Percentiles rank a stretch among this genome's conserved stretches.
Evolutionary conservation across 2,888 invertebrate species (phyloP).

Genomic region (Timema podura): DNA sequence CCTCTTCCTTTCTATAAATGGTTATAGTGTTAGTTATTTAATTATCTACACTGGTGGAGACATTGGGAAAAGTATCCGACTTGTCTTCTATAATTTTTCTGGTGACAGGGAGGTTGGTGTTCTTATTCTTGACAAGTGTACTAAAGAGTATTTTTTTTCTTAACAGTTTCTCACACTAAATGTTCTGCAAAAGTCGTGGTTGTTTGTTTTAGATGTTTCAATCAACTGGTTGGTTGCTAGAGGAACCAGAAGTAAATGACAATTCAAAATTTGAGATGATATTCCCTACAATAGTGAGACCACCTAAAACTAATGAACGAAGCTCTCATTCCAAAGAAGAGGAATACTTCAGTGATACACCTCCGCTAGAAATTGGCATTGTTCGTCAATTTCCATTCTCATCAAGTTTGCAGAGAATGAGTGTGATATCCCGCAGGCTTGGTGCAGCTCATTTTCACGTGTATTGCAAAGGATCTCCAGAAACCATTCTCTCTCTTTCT

Average conservation of each 20-base stretch:
- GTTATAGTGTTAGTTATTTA: no score
- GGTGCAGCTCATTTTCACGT: slow-evolving; percentile 70
- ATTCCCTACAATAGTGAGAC: slow-evolving; percentile 80
- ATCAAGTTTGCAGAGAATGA: slow-evolving; percentile 83
- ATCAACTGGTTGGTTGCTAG: slow-evolving; percentile 85
- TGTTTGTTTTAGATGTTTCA: slow-evolving; percentile 90
- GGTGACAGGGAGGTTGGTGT: no score
- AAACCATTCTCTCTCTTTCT: slow-evolving; percentile 80
- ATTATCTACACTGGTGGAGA: no score
- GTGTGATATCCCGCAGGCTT: slow-evolving; percentile 76
- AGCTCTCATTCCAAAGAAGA: neutral
- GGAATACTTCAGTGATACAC: slow-evolving; percentile 39
- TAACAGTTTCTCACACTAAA: no score
- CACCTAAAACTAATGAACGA: slow-evolving; percentile 41
- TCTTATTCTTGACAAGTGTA: no score
- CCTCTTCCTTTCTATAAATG: no score
- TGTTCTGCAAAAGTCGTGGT: no score
- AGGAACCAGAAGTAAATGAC: slow-evolving; percentile 82
- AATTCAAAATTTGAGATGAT: slow-evolving; percentile 80
- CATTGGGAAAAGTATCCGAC: no score
- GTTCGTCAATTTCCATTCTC: slow-evolving; percentile 84
- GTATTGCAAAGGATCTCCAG: slow-evolving; percentile 91
- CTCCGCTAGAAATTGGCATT: slow-evolving; percentile 69
- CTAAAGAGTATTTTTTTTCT: no score
- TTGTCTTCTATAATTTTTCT: no score